Evolutionary conservation across 2,113 vertebrate species (phyloP).

Genomic region (Gymnorhina tibicen): DNA sequence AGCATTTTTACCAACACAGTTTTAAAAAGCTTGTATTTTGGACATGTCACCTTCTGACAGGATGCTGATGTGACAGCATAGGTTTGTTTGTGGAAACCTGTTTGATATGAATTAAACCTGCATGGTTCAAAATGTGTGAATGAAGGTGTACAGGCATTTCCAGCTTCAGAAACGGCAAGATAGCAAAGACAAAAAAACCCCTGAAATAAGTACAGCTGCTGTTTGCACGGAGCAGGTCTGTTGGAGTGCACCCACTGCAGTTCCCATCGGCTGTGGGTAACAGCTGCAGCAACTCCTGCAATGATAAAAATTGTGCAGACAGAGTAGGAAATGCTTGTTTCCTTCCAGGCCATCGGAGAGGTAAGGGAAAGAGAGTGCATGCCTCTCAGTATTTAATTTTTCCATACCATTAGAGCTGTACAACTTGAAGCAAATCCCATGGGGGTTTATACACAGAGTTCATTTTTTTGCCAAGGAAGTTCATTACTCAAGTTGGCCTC

Average conservation of each 20-base stretch:
- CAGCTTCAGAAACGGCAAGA: neutral
- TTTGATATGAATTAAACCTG: neutral
- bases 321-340: neutral
- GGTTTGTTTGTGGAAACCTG: neutral
- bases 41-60: neutral
- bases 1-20: neutral
- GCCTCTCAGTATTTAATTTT: neutral
- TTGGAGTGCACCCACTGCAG: neutral
- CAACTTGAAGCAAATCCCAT: neutral
- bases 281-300: neutral
- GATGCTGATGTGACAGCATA: neutral
- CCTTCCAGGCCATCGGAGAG: neutral
- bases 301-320: neutral
- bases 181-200: neutral
- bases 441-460: neutral
- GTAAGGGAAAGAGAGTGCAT: neutral
- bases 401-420: neutral
- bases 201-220: neutral
- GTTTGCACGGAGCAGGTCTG: neutral
- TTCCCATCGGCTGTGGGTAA: rapidly evolving
- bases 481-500: neutral
- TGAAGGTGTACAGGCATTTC: neutral
- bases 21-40: neutral
- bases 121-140: neutral
- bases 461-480: neutral